Evolutionary conservation across 2,888 invertebrate genomes (phyloP).

Genomic region (Nysson spinosus): DNA sequence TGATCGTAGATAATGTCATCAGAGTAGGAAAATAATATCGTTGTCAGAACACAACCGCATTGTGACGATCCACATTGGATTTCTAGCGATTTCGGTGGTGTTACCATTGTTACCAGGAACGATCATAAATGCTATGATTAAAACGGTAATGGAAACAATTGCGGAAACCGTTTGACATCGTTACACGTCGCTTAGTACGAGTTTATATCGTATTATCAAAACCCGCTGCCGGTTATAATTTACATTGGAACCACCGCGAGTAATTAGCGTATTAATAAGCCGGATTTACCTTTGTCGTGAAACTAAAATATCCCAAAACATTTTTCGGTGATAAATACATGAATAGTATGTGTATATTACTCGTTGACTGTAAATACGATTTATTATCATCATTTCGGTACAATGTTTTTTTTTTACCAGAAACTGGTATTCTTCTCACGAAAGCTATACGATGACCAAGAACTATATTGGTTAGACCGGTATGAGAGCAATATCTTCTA

Average conservation of each 20-base stretch:
- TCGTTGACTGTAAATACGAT: neutral
- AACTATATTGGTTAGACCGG: no score
- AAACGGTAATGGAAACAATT: slow-evolving; percentile 58
- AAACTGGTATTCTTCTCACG: no score
- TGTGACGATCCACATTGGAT: slow-evolving; percentile 47
- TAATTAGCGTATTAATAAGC: slow-evolving; percentile 14
- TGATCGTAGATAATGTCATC: slow-evolving; percentile 52
- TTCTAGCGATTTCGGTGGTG: slow-evolving; percentile 41
- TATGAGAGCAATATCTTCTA: no score
- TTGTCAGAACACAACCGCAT: slow-evolving; percentile 35
- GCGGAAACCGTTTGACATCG: slow-evolving; percentile 55
- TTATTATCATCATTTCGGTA: no score
- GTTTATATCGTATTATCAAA: slow-evolving; percentile 46
- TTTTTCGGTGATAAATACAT: slow-evolving; percentile 8
- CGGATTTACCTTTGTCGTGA: slow-evolving; percentile 3
- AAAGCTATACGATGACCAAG: no score
- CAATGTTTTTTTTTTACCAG: no score
- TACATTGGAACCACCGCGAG: slow-evolving; percentile 16
- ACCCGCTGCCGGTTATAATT: slow-evolving; percentile 32
- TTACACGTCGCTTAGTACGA: slow-evolving; percentile 44
- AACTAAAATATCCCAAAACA: slow-evolving; percentile 1
- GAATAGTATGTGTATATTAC: slow-evolving; percentile 2
- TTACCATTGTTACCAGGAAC: slow-evolving; percentile 39
- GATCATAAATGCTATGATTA: slow-evolving; percentile 54
- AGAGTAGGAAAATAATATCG: slow-evolving; percentile 46